Base-by-base conservation (phyloP, 2,797 vertebrate genomes). In the Morelia viridis region DNA sequence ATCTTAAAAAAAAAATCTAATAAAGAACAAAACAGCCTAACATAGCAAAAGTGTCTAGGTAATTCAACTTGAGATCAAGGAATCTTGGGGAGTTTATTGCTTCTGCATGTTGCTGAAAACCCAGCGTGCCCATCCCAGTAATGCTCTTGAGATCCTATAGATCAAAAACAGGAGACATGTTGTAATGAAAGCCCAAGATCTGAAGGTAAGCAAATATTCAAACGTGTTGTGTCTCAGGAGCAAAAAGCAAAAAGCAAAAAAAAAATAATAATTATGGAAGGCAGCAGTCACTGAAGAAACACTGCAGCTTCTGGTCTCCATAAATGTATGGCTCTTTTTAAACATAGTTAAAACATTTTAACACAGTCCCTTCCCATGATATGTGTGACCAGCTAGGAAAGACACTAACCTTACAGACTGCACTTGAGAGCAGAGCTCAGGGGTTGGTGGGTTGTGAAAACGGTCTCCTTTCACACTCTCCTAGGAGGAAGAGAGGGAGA, bases 51-150 rank as follows among this genome's bases (percentile, higher is more conserved):
- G 9, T 24, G 17, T 19, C 35, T 35, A 61, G 17, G 12, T 12
- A 89, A 87, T 58, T 58, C 50, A 76, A 87, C 60, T 62, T 87
- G 85, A 90, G 31, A 41, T 31, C 19, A 85, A 61, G 19, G 9
- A 31, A 85, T 28, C 15, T 58, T 10, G 50, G 22, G 28, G 24
- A 50, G n/a, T 57, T 61, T 83, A 83, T 5, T 31, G 50, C 60
- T 57, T 87, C 24, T 92, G 58, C 5, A 0, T 0, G 3, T n/a
- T 90, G 68, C 12, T 92, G 68, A 83, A 58, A 88, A 92, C 46
- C 89, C 85, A 92, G 17, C 60, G 50, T 57, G 92, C 92, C 92
- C 92, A 92, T 58, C 19, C 85, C 24, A 90, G 89, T 28, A 88
- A 62, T 26, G 85, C 50, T 92, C 60, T 84, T 46, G 92, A 92